Base-by-base conservation (phyloP, 2,113 vertebrate genomes). In the Cyanocitta stelleri region DNA sequence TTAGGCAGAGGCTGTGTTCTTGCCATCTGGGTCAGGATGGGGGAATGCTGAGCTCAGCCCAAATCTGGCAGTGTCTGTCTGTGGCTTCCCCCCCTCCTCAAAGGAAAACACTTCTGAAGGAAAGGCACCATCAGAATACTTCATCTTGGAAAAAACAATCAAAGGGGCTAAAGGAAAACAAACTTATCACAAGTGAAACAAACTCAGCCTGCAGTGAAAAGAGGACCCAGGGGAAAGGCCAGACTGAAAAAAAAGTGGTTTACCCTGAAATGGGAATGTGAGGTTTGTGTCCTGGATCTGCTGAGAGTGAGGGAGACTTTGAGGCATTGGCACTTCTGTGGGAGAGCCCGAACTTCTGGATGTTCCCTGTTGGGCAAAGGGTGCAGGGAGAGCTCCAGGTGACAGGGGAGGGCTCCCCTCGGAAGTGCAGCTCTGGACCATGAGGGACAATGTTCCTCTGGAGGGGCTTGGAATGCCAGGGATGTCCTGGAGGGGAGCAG, bases 131-230 rank as follows among this genome's bases (percentile, higher is more conserved):
- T 83, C 2, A 0, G 75, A 91, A 91, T 95, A 80, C 59, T 96
- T 94, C 43, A 44, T 97, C 91, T 91, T 93, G 95, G 91, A 95
- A 95, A 94, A 96, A 96, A 73, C 87, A 96, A 97, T 95, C 85
- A 71, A 86, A 95, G 55, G 71, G 68, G 43, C 37, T 69, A 22
- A 74, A 87, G 91, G 46, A 95, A 94, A 97, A 96, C 96, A 96
- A 85, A 77, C 90, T 94, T 96, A 95, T 71, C 88, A 48, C 75
- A 96, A 97, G 48, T 88, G 94, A 97, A 97, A 95, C 90, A 97
- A 97, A 97, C 95, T 87, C 88, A 56, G 90, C 55, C 81, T 80
- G 87, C 78, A 86, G 35, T 69, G 41, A 54, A 77, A 79, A 43
- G 74, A 93, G 67, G 55, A n/a, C 85, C 16, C n/a, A 48, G 91